phyloP scores from a whole-genome alignment of 2,888 invertebrate genomes.

The Eristalis intricaria region DNA sequence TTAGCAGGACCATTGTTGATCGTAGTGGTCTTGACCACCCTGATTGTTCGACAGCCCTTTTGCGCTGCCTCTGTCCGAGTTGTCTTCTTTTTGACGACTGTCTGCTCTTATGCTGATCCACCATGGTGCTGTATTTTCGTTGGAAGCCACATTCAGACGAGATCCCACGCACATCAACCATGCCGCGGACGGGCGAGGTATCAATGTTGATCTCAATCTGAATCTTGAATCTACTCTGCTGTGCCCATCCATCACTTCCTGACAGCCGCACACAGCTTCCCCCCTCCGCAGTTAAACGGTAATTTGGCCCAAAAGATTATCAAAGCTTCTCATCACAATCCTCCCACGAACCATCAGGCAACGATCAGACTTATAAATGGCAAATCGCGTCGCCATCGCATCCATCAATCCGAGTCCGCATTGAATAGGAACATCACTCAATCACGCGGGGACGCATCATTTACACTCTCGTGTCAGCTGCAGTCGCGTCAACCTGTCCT shows the following conservation, averaged over 20 bases:
- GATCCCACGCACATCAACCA: no score
- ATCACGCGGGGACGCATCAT: slow-evolving; percentile 31
- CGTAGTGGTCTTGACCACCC: no score
- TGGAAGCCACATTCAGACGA: no score
- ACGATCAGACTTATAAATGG: background rate
- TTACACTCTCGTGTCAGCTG: slow-evolving; percentile 49
- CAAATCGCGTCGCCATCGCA: background rate
- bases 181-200: no score
- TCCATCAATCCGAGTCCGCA: slow-evolving; percentile 36
- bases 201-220: no score
- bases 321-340: background rate
- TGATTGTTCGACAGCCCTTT: no score
- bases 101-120: no score
- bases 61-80: no score
- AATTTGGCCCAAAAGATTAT: slow-evolving; percentile 5
- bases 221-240: background rate
- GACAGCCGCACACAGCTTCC: background rate
- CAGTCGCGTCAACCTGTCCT: slow-evolving; percentile 16
- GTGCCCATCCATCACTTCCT: background rate
- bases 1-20: no score
- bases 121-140: no score
- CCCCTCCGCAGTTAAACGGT: background rate
- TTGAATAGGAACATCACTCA: slow-evolving; percentile 55
- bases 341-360: background rate
- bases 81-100: no score